Percentiles rank a stretch among this genome's conserved stretches.
These are phyloP conservation scores for Lepisosteus oculatus DNA, from an alignment of 2,113 vertebrate genomes.

Conservation along the genomic window DNA sequence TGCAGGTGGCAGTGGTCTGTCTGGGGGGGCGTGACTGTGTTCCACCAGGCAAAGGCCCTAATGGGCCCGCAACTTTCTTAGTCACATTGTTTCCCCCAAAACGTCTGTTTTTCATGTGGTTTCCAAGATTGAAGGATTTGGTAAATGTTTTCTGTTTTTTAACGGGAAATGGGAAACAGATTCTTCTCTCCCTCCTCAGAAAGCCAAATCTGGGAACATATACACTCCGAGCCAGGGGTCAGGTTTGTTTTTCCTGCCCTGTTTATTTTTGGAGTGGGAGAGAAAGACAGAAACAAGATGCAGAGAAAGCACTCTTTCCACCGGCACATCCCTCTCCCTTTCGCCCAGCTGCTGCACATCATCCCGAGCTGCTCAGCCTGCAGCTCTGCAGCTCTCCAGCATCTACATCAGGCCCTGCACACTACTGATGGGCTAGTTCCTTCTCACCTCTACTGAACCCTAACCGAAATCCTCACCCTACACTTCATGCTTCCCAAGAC, in stretches of 20 bases:
- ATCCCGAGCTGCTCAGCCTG: not conserved
- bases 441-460: no score
- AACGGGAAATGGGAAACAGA: constrained; percentile 30
- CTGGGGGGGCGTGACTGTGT: no score
- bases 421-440: no score
- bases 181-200: not conserved
- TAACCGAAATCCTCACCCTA: no score
- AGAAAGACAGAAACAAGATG: constrained; percentile 18
- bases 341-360: not conserved
- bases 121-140: no score
- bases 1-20: no score
- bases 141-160: not conserved
- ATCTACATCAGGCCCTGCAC: constrained; percentile 1
- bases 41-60: no score
- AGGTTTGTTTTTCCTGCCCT: constrained; percentile 33
- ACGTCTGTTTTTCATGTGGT: no score
- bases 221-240: not conserved
- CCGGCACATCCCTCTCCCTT: not conserved
- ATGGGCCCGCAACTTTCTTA: no score
- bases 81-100: no score
- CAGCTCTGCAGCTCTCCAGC: not conserved
- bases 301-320: constrained; percentile 25
- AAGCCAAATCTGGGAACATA: no score
- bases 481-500: no score
- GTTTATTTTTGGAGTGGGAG: constrained; percentile 42